These are phyloP conservation scores for Crotophaga sulcirostris DNA, from an alignment of 2,113 vertebrate species.

Conservation along the genomic window DNA sequence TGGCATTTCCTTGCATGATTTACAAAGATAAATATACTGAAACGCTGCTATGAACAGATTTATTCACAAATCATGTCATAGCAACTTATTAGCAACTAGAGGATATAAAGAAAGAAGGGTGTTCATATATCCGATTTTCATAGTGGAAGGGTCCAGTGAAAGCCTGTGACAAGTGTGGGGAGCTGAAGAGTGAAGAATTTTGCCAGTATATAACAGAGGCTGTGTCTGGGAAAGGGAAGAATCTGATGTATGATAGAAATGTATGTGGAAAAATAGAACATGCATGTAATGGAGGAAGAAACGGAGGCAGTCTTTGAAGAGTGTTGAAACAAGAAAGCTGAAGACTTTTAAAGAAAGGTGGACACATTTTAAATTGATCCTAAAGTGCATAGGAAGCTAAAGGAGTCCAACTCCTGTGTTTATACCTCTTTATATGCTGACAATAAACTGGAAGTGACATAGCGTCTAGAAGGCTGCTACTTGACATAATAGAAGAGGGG, in stretches of 20 bases:
- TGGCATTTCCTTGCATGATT: neutral
- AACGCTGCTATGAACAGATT: neutral
- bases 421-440: neutral
- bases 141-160: neutral
- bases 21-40: neutral
- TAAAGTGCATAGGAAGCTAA: neutral
- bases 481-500: neutral
- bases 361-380: neutral
- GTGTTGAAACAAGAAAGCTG: neutral
- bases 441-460: slow-evolving; percentile 4
- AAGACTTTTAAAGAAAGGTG: neutral
- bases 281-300: neutral
- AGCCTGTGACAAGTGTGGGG: neutral
- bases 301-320: neutral
- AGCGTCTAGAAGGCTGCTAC: neutral
- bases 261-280: neutral
- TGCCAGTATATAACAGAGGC: neutral
- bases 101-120: neutral
- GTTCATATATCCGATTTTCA: neutral
- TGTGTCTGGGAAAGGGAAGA: neutral
- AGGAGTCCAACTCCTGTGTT: neutral
- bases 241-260: neutral
- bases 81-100: neutral
- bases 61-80: neutral
- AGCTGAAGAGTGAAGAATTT: slow-evolving; percentile 7